Percentiles rank a stretch among this genome's conserved stretches.
phyloP scores from a whole-genome alignment of 2,797 vertebrate species.

The Sebastiscus albofasciatus region DNA sequence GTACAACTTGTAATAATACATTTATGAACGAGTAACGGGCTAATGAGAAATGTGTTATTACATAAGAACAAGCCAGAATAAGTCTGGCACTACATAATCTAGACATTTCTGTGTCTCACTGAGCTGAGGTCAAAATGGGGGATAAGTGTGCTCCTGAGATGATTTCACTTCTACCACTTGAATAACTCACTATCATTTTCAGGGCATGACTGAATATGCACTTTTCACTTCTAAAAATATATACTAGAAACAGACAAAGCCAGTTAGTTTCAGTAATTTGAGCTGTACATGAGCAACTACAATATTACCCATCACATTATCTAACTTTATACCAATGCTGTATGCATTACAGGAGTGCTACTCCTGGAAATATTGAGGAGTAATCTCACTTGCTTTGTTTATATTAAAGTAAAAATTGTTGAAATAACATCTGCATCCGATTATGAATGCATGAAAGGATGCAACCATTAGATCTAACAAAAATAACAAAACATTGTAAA shows the following conservation, averaged over 20 bases:
- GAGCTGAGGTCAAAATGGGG: slow-evolving; percentile 81
- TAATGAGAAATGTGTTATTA: neutral
- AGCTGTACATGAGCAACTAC: neutral
- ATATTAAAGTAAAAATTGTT: neutral
- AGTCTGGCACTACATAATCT: slow-evolving; percentile 33
- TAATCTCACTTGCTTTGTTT: neutral
- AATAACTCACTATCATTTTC: slow-evolving; percentile 20
- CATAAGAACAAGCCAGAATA: slow-evolving; percentile 1
- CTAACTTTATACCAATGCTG: neutral
- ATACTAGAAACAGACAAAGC: slow-evolving; percentile 1
- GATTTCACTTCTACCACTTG: slow-evolving; percentile 5
- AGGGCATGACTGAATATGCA: neutral
- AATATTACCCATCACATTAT: neutral
- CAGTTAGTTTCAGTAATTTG: neutral
- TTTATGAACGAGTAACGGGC: neutral
- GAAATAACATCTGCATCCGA: neutral
- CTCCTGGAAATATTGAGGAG: neutral
- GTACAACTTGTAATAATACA: neutral
- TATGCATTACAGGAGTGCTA: neutral
- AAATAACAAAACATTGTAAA: neutral
- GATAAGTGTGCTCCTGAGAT: slow-evolving; percentile 45
- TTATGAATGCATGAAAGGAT: neutral
- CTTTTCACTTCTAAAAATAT: slow-evolving; percentile 15
- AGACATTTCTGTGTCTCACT: slow-evolving; percentile 41
- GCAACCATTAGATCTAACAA: neutral